Base-by-base conservation (phyloP, 2,113 vertebrate genomes). In the Labeo catla region DNA sequence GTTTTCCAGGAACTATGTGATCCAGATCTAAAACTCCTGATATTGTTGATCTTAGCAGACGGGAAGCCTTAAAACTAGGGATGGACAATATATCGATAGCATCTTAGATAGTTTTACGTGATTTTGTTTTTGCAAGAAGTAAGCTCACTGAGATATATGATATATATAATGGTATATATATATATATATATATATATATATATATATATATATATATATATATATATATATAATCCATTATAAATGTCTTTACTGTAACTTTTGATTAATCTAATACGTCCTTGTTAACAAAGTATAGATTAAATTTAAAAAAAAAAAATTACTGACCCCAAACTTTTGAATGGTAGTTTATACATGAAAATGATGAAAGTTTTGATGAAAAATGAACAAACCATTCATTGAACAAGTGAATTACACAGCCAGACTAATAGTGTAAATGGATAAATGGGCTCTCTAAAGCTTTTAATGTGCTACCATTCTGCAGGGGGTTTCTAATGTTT, bases 381-480 rank as follows among this genome's bases (percentile, higher is more conserved):
- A 80, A 76, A 86, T 83, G 4, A 63, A 52, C 28, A 65, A 43
- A 83, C 78, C 21, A 59, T 63, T 57, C 76, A 21, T 16, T 15
- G 57, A 65, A 84, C 8, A 45, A 36, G 81, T 81, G 65, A 76
- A 43, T 76, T 89, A 81, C 72, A 84, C 82, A 87, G 85, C 28
- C 21, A 79, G 61, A 57, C 43, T 86, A 86, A 89, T 85, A 54
- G 73, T 83, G 52, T 76, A 73, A 84, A 87, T 80, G 86, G 72
- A 87, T 79, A 87, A 87, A 89, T 78, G 73, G 43, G 66, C 23
- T 49, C 36, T 74, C 79, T 52, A 28, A 76, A 85, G 65, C 83
- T 57, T 81, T 89, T 86, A 79, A 85, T 87, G 86, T 54, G 83
- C 15, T 21, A 73, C 76, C 66, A 57, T 82, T 52, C 88, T 81